phyloP scores from a whole-genome alignment of 2,113 vertebrate genomes.

The Lota lota region DNA sequence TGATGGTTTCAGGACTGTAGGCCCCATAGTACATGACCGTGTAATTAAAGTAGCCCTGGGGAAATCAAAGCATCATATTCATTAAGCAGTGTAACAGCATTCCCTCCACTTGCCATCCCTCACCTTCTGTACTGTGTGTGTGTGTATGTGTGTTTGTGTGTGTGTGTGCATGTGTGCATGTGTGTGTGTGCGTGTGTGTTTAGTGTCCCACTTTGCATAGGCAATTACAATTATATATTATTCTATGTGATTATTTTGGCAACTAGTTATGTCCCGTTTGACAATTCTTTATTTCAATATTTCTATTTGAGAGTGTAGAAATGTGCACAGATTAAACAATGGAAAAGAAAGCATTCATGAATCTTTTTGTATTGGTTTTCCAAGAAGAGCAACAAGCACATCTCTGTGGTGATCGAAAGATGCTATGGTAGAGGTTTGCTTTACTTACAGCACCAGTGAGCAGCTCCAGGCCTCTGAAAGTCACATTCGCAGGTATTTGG shows the following conservation, averaged over 20 bases:
- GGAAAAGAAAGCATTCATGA: no score
- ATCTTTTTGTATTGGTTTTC: no score
- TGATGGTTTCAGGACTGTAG: conserved; percentile 74
- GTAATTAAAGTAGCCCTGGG: conserved; percentile 73
- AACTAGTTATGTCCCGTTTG: no score
- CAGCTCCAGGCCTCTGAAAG: conserved; percentile 87
- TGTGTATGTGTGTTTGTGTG: not conserved
- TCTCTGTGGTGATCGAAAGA: no score
- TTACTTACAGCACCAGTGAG: conserved; percentile 87
- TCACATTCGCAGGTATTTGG: conserved; percentile 50
- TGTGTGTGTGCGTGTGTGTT: not conserved
- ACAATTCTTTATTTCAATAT: no score
- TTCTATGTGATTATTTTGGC: no score
- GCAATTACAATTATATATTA: not conserved
- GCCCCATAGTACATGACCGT: conserved; percentile 88
- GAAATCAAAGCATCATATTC: not conserved
- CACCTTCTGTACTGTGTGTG: not conserved
- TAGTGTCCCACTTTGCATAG: not conserved
- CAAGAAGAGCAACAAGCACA: no score
- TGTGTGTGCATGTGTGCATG: no score
- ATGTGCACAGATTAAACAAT: no score
- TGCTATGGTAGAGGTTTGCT: not conserved
- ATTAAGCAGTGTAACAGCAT: not conserved
- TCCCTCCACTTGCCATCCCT: no score
- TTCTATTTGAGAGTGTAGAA: no score